Conservation (phyloP, 2,113 vertebrate species). For the Natator depressus region DNA sequence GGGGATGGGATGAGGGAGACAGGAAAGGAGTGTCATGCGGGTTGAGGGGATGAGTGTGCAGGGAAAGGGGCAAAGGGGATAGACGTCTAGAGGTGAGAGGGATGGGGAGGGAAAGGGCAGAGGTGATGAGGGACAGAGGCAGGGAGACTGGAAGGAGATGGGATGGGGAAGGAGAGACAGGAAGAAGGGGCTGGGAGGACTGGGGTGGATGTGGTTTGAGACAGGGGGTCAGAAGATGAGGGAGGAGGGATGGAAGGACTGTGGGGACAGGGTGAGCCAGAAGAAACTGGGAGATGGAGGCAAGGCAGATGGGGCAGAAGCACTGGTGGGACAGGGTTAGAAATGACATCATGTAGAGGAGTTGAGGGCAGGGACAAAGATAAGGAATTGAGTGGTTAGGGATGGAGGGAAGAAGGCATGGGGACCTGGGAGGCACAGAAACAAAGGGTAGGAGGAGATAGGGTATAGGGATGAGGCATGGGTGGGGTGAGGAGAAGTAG, state of each 20-base stretch:
- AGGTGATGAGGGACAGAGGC: not conserved
- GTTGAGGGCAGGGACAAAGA: not conserved
- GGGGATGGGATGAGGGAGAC: slow-evolving; percentile 24
- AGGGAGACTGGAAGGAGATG: not conserved
- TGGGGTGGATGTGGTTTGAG: not conserved
- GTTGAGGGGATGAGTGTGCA: not conserved
- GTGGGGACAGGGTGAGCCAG: not conserved
- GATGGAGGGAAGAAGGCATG: not conserved
- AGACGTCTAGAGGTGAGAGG: not conserved
- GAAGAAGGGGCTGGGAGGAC: not conserved
- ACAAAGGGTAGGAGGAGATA: not conserved
- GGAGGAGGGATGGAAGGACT: not conserved
- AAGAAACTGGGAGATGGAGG: not conserved
- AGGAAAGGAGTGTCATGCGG: slow-evolving; percentile 3
- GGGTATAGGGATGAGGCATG: not conserved
- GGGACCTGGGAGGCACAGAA: not conserved
- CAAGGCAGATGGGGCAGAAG: not conserved
- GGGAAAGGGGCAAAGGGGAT: not conserved
- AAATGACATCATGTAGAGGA: not conserved
- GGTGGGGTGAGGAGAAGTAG: not conserved
- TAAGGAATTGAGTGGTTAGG: not conserved
- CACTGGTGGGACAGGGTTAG: not conserved
- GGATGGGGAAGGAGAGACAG: not conserved
- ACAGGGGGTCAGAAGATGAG: slow-evolving; percentile 5
- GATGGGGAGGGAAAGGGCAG: not conserved